Percentiles rank a stretch among this genome's conserved stretches.
Evolutionary conservation across 1,140 invertebrate genomes (phyloP).

Genomic region (Calosoma granatense): DNA sequence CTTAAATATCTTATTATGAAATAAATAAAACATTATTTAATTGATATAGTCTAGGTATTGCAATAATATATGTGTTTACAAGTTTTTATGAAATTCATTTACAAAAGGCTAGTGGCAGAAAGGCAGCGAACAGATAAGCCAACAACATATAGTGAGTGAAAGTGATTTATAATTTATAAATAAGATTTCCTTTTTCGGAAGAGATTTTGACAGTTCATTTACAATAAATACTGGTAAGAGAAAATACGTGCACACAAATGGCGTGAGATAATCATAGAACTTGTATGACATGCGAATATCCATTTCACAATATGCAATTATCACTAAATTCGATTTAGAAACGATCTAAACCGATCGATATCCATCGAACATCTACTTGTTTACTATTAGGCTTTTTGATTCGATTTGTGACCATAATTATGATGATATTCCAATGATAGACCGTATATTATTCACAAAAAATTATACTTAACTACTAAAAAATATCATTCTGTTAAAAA

Average conservation of each 20-base stretch:
- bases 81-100: neutral
- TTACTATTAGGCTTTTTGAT: neutral
- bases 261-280: neutral
- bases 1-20: too few species aligned
- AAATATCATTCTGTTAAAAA: neutral
- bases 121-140: neutral
- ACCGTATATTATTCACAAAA: neutral
- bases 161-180: constrained; percentile 5
- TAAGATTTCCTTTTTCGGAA: neutral
- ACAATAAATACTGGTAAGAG: constrained; percentile 1
- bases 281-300: neutral
- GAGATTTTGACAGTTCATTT: constrained; percentile 3
- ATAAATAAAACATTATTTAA: neutral
- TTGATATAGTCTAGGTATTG: neutral
- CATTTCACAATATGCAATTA: constrained; percentile 7
- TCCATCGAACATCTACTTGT: neutral
- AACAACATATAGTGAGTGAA: neutral
- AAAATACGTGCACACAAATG: neutral
- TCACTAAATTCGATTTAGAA: neutral
- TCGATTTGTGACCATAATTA: neutral
- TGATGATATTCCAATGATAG: neutral
- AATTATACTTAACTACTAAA: neutral
- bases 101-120: neutral
- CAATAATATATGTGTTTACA: neutral
- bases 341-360: neutral